phyloP scores from a whole-genome alignment of 2,797 vertebrate species.

The Mastacembelus armatus region DNA sequence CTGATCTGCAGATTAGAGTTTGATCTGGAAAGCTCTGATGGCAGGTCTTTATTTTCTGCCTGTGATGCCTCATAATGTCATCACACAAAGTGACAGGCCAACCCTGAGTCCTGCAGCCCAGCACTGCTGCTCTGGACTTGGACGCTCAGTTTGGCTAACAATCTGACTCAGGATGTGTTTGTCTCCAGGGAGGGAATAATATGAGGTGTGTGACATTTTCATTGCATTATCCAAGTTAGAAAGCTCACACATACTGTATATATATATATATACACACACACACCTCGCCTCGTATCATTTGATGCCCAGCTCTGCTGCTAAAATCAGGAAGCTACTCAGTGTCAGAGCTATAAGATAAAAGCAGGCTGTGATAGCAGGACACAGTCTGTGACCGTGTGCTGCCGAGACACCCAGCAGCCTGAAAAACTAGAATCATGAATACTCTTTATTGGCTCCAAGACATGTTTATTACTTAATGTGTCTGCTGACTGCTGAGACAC shows the following conservation, averaged over 20 bases:
- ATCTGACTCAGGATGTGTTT: too few species aligned
- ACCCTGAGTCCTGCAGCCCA: not conserved
- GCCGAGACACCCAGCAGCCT: too few species aligned
- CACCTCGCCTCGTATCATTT: too few species aligned
- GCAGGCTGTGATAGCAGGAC: not conserved
- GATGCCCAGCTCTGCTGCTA: not conserved
- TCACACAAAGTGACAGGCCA: not conserved
- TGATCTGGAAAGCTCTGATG: slow-evolving; percentile 2
- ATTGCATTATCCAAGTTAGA: not conserved
- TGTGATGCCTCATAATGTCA: not conserved
- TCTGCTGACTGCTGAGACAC: not conserved
- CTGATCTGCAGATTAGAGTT: slow-evolving; percentile 22
- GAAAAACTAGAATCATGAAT: not conserved
- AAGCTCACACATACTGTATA: too few species aligned
- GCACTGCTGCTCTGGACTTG: not conserved
- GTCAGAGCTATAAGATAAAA: not conserved
- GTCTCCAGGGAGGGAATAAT: not conserved
- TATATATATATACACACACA: not conserved
- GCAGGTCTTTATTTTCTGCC: too few species aligned
- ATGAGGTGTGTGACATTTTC: not conserved
- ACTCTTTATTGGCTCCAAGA: not conserved
- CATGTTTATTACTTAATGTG: not conserved
- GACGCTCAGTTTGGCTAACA: not conserved
- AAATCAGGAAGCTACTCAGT: not conserved
- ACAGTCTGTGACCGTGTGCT: too few species aligned